Percentiles rank a stretch among this genome's conserved stretches.
These are phyloP conservation scores for Zaprionus nigranus DNA, from an alignment of 1,140 invertebrate genomes.

Conservation along the genomic window DNA sequence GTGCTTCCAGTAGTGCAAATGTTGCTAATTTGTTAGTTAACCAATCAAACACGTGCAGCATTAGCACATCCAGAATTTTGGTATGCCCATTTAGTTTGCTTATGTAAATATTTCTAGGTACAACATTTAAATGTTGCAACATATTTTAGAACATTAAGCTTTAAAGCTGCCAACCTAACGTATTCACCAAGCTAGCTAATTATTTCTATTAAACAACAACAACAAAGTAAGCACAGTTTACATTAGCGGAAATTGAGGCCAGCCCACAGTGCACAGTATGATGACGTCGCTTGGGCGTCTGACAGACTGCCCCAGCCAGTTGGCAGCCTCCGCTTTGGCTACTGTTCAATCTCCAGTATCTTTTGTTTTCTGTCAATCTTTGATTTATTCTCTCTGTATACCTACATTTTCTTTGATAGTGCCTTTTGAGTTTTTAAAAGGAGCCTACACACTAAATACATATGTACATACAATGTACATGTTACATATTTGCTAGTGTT, in stretches of 20 bases:
- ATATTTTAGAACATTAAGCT: background rate
- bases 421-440: background rate
- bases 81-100: background rate
- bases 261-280: conserved; percentile 36
- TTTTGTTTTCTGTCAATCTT: conserved; percentile 35
- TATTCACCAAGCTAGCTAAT: background rate
- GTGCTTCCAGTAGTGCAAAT: conserved; percentile 2
- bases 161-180: background rate
- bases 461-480: conserved; percentile 2
- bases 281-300: conserved; percentile 58
- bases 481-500: background rate
- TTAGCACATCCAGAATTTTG: conserved; percentile 16
- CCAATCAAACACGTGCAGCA: conserved; percentile 10
- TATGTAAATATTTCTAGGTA: background rate
- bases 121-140: background rate
- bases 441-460: conserved; percentile 15
- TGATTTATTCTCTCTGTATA: conserved; percentile 36
- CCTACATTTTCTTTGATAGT: conserved; percentile 12
- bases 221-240: conserved; percentile 21
- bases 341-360: conserved; percentile 36
- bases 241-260: conserved; percentile 48
- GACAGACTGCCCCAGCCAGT: conserved; percentile 42
- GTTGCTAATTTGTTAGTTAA: conserved; percentile 29
- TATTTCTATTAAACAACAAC: conserved; percentile 10
- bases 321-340: conserved; percentile 23